Evolutionary conservation across 2,113 vertebrate species (phyloP).

Genomic region (Aegypius monachus): DNA sequence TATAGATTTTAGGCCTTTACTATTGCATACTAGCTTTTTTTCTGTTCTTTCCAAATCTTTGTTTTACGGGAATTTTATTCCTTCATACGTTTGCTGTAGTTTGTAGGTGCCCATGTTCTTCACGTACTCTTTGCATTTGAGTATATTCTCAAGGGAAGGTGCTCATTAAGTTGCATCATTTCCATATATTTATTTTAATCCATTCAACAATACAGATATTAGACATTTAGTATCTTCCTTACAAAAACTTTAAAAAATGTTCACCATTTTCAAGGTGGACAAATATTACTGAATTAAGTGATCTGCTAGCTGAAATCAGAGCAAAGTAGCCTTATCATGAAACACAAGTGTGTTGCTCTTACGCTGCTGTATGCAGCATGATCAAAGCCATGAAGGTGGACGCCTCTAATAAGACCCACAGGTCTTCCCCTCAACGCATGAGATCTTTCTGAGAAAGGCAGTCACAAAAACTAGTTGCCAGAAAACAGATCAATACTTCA

Average conservation of each 20-base stretch:
- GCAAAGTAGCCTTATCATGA: neutral
- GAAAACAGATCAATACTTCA: neutral
- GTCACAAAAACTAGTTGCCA: neutral
- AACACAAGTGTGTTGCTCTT: neutral
- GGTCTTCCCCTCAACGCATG: neutral
- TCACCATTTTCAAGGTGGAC: neutral
- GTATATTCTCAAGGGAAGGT: neutral
- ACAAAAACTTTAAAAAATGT: neutral
- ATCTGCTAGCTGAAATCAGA: neutral
- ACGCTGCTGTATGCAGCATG: accelerated
- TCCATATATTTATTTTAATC: neutral
- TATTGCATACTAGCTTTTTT: neutral
- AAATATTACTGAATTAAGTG: neutral
- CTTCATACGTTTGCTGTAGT: neutral
- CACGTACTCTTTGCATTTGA: neutral
- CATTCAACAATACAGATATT: neutral
- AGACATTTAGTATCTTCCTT: neutral
- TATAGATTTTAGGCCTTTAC: neutral
- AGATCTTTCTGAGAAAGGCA: neutral
- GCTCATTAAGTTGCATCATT: neutral
- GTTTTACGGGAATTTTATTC: neutral
- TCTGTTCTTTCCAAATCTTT: neutral
- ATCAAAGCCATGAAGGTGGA: neutral
- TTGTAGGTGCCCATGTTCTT: neutral
- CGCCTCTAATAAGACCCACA: neutral